phyloP scores from a whole-genome alignment of 2,888 invertebrate genomes.

The Nomada hirtipes region DNA sequence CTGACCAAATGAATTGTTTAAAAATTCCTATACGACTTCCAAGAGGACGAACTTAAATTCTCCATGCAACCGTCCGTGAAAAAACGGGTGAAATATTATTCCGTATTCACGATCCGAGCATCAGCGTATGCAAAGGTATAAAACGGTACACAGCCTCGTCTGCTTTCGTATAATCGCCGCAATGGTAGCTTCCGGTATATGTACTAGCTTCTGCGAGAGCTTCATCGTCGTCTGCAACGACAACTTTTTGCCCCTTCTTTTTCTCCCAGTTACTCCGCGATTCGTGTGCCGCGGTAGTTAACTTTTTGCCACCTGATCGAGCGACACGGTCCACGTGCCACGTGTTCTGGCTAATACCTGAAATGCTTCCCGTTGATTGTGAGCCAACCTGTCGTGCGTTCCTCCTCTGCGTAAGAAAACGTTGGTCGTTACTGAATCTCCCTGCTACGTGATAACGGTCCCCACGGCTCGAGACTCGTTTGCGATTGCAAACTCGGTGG shows the following conservation, averaged over 20 bases:
- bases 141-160: slow-evolving; percentile 39
- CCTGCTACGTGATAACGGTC: slow-evolving; percentile 48
- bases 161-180: slow-evolving; percentile 22
- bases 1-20: neutral
- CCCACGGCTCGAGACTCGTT: slow-evolving; percentile 21
- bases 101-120: slow-evolving; percentile 24
- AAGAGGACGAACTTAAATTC: no score
- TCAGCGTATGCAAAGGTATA: slow-evolving; percentile 6
- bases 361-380: slow-evolving; percentile 68
- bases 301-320: slow-evolving; percentile 68
- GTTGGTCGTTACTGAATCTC: slow-evolving; percentile 53
- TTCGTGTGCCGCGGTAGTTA: slow-evolving; percentile 58
- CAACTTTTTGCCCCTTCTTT: slow-evolving; percentile 52
- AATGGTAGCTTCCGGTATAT: slow-evolving; percentile 65
- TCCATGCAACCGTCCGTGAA: neutral
- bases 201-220: slow-evolving; percentile 61
- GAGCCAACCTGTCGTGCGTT: slow-evolving; percentile 37
- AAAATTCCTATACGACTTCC: no score
- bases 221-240: slow-evolving; percentile 36
- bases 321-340: slow-evolving; percentile 73
- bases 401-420: slow-evolving; percentile 52
- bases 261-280: slow-evolving; percentile 38
- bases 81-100: neutral
- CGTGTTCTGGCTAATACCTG: slow-evolving; percentile 69
- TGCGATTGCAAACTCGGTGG: neutral